A percentile compares a stretch with the other conserved stretches of the same genome.
Evolutionary conservation across 2,888 invertebrate genomes (phyloP).

Genomic region (Ochlodes sylvanus): DNA sequence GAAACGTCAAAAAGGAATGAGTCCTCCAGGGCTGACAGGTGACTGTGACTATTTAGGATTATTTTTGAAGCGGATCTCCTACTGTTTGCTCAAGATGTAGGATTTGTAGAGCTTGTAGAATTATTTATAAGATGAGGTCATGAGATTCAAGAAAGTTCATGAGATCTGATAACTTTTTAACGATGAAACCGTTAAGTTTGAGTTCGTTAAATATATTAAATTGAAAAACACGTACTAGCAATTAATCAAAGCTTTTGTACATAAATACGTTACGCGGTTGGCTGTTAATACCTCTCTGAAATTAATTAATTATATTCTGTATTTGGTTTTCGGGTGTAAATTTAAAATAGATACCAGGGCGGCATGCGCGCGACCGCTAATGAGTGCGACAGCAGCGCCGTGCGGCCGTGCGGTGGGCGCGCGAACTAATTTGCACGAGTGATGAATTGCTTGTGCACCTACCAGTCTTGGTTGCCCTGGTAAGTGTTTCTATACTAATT

Average conservation of each 20-base stretch:
- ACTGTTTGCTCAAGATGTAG: no score
- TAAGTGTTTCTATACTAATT: neutral
- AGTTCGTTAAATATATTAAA: no score
- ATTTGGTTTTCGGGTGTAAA: slow-evolving; percentile 37
- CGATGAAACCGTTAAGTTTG: no score
- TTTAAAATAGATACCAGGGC: slow-evolving; percentile 54
- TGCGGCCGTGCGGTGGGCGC: slow-evolving; percentile 69
- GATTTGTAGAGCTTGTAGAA: no score
- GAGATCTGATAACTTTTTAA: no score
- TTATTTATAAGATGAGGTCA: no score
- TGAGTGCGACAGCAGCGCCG: slow-evolving; percentile 77
- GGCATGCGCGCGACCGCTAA: slow-evolving; percentile 71
- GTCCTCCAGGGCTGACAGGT: no score
- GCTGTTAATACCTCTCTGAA: slow-evolving; percentile 26
- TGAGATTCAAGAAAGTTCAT: no score
- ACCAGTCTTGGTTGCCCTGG: slow-evolving; percentile 39
- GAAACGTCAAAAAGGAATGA: no score
- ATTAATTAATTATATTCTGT: slow-evolving; percentile 32
- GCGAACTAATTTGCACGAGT: slow-evolving; percentile 76
- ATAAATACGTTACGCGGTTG: slow-evolving; percentile 26
- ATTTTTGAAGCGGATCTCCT: no score
- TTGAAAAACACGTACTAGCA: neutral
- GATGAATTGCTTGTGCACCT: slow-evolving; percentile 69
- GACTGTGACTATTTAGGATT: no score
- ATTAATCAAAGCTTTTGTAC: slow-evolving; percentile 16